A percentile compares a stretch with the other conserved stretches of the same genome.
These are phyloP conservation scores for Ditylenchus dipsaci DNA, from an alignment of 1,140 invertebrate species.

Conservation along the genomic window DNA sequence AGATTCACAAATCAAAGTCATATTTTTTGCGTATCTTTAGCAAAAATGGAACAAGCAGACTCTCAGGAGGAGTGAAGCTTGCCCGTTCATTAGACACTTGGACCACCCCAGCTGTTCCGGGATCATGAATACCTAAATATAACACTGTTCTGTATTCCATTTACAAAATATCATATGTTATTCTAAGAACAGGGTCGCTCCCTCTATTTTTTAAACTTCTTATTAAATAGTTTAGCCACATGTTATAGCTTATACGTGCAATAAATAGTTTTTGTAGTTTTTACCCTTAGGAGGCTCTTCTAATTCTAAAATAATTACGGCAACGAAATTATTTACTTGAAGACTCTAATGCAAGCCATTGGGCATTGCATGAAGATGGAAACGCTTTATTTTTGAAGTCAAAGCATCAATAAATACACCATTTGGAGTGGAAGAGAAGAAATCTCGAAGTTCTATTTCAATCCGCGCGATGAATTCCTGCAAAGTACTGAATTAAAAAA, in stretches of 20 bases:
- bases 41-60: too few relatives aligned
- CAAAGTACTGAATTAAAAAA: constrained; percentile 14
- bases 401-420: constrained; percentile 36
- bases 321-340: not conserved
- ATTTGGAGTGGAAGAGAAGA: constrained; percentile 40
- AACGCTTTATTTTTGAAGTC: constrained; percentile 33
- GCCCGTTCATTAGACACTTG: not conserved
- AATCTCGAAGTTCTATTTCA: constrained; percentile 41
- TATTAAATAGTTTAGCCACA: too few relatives aligned
- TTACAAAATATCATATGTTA: too few relatives aligned
- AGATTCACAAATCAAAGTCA: too few relatives aligned
- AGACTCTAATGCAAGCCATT: constrained; percentile 27
- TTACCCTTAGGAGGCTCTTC: too few relatives aligned
- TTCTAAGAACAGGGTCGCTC: too few relatives aligned
- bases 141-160: too few relatives aligned
- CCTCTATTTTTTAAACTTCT: too few relatives aligned
- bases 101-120: not conserved
- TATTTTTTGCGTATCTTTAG: too few relatives aligned
- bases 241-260: too few relatives aligned
- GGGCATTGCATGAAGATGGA: constrained; percentile 45
- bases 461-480: constrained; percentile 41
- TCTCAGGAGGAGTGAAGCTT: not conserved
- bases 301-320: not conserved
- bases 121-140: too few relatives aligned
- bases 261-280: too few relatives aligned